These are phyloP conservation scores for Zhuqinia jingwanae DNA, from an alignment of 2,888 invertebrate species.

Conservation along the genomic window DNA sequence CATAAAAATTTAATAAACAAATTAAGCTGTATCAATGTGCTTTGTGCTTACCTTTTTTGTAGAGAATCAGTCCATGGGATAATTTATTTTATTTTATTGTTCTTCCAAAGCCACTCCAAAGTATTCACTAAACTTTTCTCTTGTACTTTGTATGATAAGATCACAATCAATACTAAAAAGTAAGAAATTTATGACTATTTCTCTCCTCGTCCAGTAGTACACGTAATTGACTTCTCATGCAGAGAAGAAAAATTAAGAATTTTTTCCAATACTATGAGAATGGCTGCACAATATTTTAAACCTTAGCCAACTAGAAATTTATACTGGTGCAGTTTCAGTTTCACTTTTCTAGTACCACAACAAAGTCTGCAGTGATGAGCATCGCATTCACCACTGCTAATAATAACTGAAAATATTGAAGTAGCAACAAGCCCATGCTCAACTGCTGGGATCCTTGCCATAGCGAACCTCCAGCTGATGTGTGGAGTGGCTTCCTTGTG, in stretches of 20 bases:
- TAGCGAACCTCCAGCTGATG: conserved; percentile 76
- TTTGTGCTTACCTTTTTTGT: neutral
- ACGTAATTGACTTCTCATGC: neutral
- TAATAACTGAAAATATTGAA: conserved; percentile 34
- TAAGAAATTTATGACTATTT: neutral
- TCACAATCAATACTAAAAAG: neutral
- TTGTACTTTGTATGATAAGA: neutral
- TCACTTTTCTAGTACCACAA: conserved; percentile 47
- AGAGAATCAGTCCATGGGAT: neutral
- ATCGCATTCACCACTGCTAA: conserved; percentile 21
- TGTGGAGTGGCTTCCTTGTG: conserved; percentile 39
- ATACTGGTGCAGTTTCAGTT: conserved; percentile 39
- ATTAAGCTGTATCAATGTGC: neutral
- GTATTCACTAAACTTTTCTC: neutral
- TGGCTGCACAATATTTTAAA: neutral
- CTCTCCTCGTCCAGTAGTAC: neutral
- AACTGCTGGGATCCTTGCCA: conserved; percentile 75
- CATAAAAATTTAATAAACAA: neutral
- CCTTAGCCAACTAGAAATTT: neutral
- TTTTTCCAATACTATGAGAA: conserved; percentile 6
- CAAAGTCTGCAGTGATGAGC: conserved; percentile 19
- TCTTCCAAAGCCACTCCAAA: neutral
- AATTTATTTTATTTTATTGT: neutral
- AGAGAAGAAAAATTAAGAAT: neutral
- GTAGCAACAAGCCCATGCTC: conserved; percentile 32